Conservation (phyloP, 2,113 vertebrate species). For the Calidris pygmaea region DNA sequence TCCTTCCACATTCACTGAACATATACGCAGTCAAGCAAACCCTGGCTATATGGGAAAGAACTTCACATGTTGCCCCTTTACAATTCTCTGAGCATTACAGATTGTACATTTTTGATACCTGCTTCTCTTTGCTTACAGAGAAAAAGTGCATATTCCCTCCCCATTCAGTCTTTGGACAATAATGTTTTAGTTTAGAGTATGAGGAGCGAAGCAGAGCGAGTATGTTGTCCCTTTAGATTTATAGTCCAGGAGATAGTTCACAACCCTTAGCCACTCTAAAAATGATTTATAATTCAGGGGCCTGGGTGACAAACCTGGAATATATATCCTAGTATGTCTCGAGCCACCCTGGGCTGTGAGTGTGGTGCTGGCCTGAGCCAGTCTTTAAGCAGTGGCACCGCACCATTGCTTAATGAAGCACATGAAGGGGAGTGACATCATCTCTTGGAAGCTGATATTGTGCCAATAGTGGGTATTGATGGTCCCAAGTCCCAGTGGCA, state of each 20-base stretch:
- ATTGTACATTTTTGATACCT: not conserved
- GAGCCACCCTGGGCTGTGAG: not conserved
- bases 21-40: not conserved
- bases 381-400: not conserved
- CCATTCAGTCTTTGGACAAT: not conserved
- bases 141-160: not conserved
- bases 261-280: slow-evolving; percentile 6
- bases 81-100: not conserved
- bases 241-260: slow-evolving; percentile 27
- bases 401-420: accelerated
- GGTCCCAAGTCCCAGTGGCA: not conserved
- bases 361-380: not conserved
- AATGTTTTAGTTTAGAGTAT: not conserved
- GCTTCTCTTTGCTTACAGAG: not conserved
- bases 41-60: not conserved
- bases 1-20: not conserved
- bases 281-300: slow-evolving; percentile 9
- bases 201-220: not conserved
- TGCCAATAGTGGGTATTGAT: accelerated
- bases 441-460: not conserved
- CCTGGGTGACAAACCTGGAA: not conserved
- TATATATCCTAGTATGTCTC: not conserved
- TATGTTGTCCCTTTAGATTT: slow-evolving; percentile 31
- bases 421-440: accelerated
- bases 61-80: not conserved